A percentile compares a stretch with the other conserved stretches of the same genome.
Conservation (phyloP, 2,797 vertebrate genomes). For the Kryptopterus vitreolus region DNA sequence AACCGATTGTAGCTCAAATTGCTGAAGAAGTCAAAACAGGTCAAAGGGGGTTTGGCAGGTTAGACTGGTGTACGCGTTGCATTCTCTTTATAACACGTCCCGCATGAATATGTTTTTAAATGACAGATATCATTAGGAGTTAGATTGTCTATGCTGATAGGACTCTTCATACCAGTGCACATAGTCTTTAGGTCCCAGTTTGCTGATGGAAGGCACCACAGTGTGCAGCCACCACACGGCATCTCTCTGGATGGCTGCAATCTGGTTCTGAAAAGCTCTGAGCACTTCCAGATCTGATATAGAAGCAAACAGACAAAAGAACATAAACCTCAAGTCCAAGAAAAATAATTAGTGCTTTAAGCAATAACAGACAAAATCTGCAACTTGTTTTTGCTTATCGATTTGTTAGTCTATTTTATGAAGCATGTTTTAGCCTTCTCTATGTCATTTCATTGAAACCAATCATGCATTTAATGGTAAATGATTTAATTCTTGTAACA, state of each 20-base stretch:
- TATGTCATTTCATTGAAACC: not conserved
- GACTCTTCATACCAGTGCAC: slow-evolving; percentile 85
- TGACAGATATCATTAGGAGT: not conserved
- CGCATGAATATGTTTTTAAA: not conserved
- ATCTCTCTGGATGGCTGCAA: slow-evolving; percentile 93
- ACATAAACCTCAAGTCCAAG: not conserved
- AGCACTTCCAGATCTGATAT: slow-evolving; percentile 88
- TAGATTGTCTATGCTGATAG: not conserved
- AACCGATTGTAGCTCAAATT: no score
- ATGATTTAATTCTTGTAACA: not conserved
- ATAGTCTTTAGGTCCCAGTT: slow-evolving; percentile 91
- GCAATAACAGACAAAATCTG: not conserved
- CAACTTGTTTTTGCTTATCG: not conserved
- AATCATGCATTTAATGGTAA: not conserved
- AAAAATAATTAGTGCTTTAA: not conserved
- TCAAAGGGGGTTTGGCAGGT: no score
- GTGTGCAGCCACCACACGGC: slow-evolving; percentile 98
- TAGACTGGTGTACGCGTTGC: not conserved
- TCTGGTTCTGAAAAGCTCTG: slow-evolving; percentile 95
- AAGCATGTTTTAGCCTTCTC: not conserved
- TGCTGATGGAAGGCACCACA: slow-evolving; percentile 94
- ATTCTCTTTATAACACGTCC: not conserved
- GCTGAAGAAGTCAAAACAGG: no score
- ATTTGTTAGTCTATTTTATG: not conserved
- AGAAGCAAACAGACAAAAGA: slow-evolving; percentile 12